A percentile compares a stretch with the other conserved stretches of the same genome.
These are phyloP conservation scores for silkworm (Bombyx mori) DNA, from an alignment of 1,140 invertebrate genomes.

Conservation along the genomic window DNA sequence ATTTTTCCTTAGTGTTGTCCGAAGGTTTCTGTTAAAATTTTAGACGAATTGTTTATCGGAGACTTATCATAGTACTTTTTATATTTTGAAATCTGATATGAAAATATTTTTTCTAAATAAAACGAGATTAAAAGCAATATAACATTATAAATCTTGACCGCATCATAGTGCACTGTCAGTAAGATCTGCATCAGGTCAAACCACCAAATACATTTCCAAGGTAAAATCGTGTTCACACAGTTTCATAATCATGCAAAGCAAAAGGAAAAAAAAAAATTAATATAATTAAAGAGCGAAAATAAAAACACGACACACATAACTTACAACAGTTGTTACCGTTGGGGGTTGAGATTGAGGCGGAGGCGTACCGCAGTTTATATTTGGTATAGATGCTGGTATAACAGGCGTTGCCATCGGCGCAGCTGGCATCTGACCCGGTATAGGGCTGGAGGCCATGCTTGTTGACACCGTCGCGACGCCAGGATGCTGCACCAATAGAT, in stretches of 20 bases:
- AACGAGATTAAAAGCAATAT: no score
- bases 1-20: slow-evolving; percentile 97
- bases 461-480: slow-evolving; percentile 52
- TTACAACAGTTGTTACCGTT: slow-evolving; percentile 39
- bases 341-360: slow-evolving; percentile 17
- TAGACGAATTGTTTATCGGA: neutral
- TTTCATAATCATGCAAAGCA: no score
- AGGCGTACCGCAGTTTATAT: slow-evolving; percentile 13
- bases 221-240: no score
- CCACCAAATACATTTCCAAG: no score
- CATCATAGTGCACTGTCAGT: no score
- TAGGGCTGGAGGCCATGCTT: slow-evolving; percentile 33
- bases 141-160: no score
- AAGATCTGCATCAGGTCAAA: no score
- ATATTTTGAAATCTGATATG: no score
- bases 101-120: no score
- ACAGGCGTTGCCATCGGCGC: slow-evolving; percentile 35
- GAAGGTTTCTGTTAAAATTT: slow-evolving; percentile 40
- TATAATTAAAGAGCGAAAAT: no score
- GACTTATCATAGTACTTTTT: no score
- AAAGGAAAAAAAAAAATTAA: no score
- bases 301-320: neutral
- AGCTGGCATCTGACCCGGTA: slow-evolving; percentile 35
- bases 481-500: slow-evolving; percentile 29
- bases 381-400: slow-evolving; percentile 21